Base-by-base conservation (phyloP, 2,888 invertebrate genomes). In the Bellardia pandia region DNA sequence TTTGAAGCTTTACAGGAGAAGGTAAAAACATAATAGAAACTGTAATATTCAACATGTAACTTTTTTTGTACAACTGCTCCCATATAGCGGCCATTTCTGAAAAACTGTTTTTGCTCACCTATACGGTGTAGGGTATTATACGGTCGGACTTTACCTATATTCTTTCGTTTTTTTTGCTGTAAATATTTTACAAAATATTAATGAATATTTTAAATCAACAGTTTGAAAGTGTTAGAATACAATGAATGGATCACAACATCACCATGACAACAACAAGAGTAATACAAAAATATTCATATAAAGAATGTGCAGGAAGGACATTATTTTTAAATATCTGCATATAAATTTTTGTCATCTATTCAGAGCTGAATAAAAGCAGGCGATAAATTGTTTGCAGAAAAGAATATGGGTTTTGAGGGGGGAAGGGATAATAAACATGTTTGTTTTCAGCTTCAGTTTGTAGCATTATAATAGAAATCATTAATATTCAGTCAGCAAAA, bases 311-410 rank as follows among this genome's bases (percentile, higher is more conserved):
- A 66, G 40, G 42, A 66, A 66, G 40, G 42, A 66, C 42, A 66
- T 58, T 30, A 33, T 58, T 58, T 0, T 58, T 58, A n/a, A 23
- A 56, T 11, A 23, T 58, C 2, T 9, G 3, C 3, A 7, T 53
- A n/a, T 9, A 33, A 16, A 66, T 66, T 42, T 13, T 66, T 45
- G 23, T 66, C 14, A 13, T 30, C 48, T 33, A 69, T 69, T 48
- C 14, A 30, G n/a, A 48, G 68, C 1, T 33, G 42, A 68, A 48
- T 7, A 33, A 45, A 66, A 16, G 16, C 45, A 45, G 45, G 23
- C 66, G n/a, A 30, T 69, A 69, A 51, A 69, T 68, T 33, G 48
- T 68, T 68, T 68, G 42, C 66, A 45, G 66, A 68, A 23, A 68
- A 45, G 51, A 45, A 51, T 48, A 48, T n/a, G 37, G 0, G 2